These are phyloP conservation scores for Plectropomus leopardus DNA, from an alignment of 2,113 vertebrate genomes.

Conservation along the genomic window DNA sequence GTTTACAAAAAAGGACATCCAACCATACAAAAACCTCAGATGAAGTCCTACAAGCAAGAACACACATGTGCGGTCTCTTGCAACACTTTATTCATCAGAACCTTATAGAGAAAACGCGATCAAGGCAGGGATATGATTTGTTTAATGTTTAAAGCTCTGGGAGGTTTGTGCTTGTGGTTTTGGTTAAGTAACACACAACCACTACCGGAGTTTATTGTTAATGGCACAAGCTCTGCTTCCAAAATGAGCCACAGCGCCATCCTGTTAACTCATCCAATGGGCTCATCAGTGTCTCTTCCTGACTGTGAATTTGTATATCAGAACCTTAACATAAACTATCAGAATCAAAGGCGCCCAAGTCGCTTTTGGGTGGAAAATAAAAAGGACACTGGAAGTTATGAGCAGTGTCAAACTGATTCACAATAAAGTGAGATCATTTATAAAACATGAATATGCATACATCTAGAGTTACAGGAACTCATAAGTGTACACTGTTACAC, in stretches of 20 bases:
- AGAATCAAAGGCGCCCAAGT: background rate
- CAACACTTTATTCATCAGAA: slow-evolving; percentile 40
- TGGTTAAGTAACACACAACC: slow-evolving; percentile 48
- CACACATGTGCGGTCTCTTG: slow-evolving; percentile 31
- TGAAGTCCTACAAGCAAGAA: slow-evolving; percentile 18
- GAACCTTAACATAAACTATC: slow-evolving; percentile 42
- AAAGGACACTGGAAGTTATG: slow-evolving; percentile 2
- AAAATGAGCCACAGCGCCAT: slow-evolving; percentile 45
- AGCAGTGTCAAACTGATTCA: slow-evolving; percentile 13
- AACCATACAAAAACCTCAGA: slow-evolving; percentile 28
- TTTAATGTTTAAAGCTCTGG: slow-evolving; percentile 57
- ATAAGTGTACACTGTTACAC: background rate
- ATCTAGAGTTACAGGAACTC: background rate
- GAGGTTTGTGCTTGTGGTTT: slow-evolving; percentile 54
- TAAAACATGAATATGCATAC: background rate
- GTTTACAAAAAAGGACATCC: slow-evolving; percentile 11
- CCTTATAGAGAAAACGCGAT: slow-evolving; percentile 48
- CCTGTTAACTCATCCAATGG: slow-evolving; percentile 35
- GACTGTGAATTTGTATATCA: slow-evolving; percentile 40
- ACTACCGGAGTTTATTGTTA: slow-evolving; percentile 60
- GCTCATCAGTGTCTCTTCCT: slow-evolving; percentile 36
- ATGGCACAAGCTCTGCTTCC: slow-evolving; percentile 37
- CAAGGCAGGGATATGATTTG: slow-evolving; percentile 27
- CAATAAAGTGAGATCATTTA: slow-evolving; percentile 28
- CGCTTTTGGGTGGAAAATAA: slow-evolving; percentile 22